These are phyloP conservation scores for Tragelaphus buxtoni DNA, from an alignment of 2,113 vertebrate genomes.

Conservation along the genomic window DNA sequence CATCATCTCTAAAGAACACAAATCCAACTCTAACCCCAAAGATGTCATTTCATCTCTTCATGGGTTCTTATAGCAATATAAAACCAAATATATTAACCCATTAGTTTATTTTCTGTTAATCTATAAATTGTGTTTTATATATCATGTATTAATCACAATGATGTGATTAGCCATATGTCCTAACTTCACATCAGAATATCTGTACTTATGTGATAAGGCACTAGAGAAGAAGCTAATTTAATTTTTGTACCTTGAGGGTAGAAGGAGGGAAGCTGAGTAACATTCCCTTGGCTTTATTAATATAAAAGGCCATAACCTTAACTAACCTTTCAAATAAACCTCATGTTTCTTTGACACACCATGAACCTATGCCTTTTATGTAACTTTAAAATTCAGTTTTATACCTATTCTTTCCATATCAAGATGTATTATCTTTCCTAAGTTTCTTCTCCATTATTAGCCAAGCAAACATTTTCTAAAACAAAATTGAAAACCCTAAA, in stretches of 20 bases:
- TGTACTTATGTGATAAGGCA: not conserved
- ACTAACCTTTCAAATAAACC: not conserved
- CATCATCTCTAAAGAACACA: constrained; percentile 2
- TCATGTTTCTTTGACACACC: not conserved
- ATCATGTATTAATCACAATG: not conserved
- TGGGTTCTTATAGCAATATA: not conserved
- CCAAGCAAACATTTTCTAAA: not conserved
- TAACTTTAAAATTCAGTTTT: not conserved
- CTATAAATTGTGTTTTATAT: not conserved
- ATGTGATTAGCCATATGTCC: not conserved
- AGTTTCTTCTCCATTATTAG: not conserved
- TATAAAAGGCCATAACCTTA: not conserved
- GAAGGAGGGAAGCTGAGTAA: not conserved
- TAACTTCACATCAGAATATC: not conserved
- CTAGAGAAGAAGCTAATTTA: not conserved
- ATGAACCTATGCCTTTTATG: not conserved
- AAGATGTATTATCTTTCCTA: not conserved
- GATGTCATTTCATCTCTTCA: not conserved
- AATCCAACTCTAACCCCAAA: not conserved
- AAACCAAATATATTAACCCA: no score
- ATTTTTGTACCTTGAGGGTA: not conserved
- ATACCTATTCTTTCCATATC: not conserved
- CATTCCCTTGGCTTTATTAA: not conserved
- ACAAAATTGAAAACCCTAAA: not conserved
- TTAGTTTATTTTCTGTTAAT: not conserved